Conservation (phyloP, 2,888 invertebrate genomes). For the Zaprionus lineosus region DNA sequence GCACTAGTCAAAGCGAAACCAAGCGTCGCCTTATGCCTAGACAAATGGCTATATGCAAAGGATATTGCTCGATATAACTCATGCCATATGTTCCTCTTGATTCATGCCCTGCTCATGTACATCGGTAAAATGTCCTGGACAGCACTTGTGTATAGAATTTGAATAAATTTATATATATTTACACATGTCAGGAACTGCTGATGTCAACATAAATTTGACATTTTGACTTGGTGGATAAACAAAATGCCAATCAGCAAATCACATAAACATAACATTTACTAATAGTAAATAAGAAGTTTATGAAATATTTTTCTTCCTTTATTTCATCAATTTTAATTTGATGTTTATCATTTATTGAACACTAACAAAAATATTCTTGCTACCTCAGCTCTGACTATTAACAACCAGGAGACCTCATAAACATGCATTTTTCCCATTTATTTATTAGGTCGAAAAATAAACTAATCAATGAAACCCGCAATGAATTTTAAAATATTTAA, state of each 20-base stretch:
- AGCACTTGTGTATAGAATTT: background rate
- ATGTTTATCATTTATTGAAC: no score
- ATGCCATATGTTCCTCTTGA: background rate
- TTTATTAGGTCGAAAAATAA: no score
- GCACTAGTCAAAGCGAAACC: slow-evolving; percentile 7
- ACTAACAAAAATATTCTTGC: no score
- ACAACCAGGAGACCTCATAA: no score
- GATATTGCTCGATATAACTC: slow-evolving; percentile 13
- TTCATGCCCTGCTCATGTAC: no score
- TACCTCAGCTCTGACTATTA: no score
- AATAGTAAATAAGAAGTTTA: no score
- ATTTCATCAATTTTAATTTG: background rate
- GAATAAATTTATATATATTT: background rate
- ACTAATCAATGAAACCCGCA: no score
- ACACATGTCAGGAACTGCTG: background rate
- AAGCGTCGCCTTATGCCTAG: slow-evolving; percentile 11
- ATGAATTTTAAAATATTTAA: no score
- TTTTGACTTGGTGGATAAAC: background rate
- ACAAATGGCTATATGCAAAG: slow-evolving; percentile 37
- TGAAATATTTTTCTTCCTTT: no score
- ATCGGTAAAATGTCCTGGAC: no score
- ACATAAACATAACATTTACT: background rate
- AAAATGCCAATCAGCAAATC: background rate
- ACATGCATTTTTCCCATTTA: no score
- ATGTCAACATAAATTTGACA: background rate